phyloP scores from a whole-genome alignment of 1,140 invertebrate species.

The Macrosteles quadrilineatus region DNA sequence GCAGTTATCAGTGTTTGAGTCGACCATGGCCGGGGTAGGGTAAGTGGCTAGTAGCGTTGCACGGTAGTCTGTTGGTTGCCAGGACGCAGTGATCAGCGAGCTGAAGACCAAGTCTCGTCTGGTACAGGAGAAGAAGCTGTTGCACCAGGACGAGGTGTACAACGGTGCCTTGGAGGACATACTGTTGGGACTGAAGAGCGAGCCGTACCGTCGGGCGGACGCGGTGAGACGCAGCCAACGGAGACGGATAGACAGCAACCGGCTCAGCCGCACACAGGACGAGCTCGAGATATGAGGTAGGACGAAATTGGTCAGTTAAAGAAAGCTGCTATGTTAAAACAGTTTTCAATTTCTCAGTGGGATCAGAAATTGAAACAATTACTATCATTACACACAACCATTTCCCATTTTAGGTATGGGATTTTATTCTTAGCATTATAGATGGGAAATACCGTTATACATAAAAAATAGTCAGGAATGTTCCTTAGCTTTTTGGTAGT shows the following conservation, averaged over 20 bases:
- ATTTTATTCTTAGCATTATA: too few species aligned
- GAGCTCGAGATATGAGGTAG: slow-evolving; percentile 40
- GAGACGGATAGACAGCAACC: slow-evolving; percentile 81
- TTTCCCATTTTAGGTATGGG: too few species aligned
- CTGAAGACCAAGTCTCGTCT: slow-evolving; percentile 86
- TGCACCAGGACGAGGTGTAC: slow-evolving; percentile 96
- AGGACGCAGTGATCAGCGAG: slow-evolving; percentile 94
- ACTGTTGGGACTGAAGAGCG: slow-evolving; percentile 88
- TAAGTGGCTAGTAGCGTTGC: slow-evolving; percentile 19
- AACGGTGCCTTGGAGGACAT: slow-evolving; percentile 98
- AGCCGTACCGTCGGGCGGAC: slow-evolving; percentile 93
- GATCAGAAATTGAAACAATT: too few species aligned
- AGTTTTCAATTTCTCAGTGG: too few species aligned
- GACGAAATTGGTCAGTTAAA: too few species aligned
- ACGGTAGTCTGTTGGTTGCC: slow-evolving; percentile 26
- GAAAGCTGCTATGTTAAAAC: too few species aligned
- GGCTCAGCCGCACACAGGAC: slow-evolving; percentile 75
- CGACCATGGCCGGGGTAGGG: background rate
- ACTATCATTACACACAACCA: too few species aligned
- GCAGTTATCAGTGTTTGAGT: too few species aligned
- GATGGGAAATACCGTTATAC: too few species aligned
- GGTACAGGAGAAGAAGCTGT: slow-evolving; percentile 91
- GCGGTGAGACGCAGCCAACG: slow-evolving; percentile 91
- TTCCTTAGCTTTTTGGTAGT: too few species aligned
- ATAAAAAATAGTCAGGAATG: too few species aligned